Base-by-base conservation (phyloP, 2,888 invertebrate genomes). In the Stegophylla sp. region DNA sequence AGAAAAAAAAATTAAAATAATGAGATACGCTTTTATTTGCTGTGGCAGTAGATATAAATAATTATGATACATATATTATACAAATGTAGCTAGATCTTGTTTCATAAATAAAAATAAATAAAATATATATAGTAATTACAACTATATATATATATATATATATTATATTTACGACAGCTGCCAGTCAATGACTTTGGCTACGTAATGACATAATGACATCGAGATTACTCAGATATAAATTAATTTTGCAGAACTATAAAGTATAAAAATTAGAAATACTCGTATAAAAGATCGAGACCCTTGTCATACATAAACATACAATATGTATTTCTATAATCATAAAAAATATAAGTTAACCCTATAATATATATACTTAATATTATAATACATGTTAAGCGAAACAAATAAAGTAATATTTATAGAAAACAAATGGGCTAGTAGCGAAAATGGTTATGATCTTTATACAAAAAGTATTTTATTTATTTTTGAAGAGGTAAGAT, bases 31-130 rank as follows among this genome's bases (percentile, higher is more conserved):
- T 7, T 34, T 34, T 34, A 3, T 34, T 34, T 34, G 34, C 34
- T 34, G 7, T 34, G 34, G 7, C 34, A 34, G 34, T 34, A 3
- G 34, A 34, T 34, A 34, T 34, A 5, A 5, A 34, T n/a, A n/a
- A n/a, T n/a, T n/a, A n/a, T n/a, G n/a, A n/a, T n/a, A n/a, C n/a
- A n/a, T n/a, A n/a, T n/a, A n/a, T n/a, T 34, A 34, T 34, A 34
- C 34, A 34, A 5, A 7, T 34, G 34, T 51, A 1, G 69, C 48
- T 63, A 53, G 9, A 75, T 43, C 63, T 75, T 23, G 12, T 51
- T 64, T 74, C 45, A 23, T 74, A 23, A 74, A 9, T 23, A 51
- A 75, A 64, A 63, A 75, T 74, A 41, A 64, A 75, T 75, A 17
- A 64, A 48, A 41, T 75, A 41, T 51, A 75, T 64, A 63, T 41